Conservation (phyloP, 92 coral and sea anemone genomes). For the Montipora capitata region DNA sequence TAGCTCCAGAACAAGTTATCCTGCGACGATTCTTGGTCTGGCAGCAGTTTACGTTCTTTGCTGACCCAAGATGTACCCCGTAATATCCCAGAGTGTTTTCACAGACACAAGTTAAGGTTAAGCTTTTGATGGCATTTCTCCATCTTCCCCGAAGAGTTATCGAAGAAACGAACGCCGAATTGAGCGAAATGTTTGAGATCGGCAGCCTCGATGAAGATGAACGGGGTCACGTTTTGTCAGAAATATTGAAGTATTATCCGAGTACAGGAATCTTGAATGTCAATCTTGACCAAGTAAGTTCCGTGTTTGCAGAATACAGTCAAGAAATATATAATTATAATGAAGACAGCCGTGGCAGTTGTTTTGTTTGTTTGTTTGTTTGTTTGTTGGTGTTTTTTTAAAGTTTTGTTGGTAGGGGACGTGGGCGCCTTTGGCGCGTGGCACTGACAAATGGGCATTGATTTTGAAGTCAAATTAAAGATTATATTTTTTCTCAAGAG, state of each 20-base stretch:
- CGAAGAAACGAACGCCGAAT: conserved; percentile 91
- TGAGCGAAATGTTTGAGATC: conserved; percentile 93
- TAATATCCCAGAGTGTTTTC: conserved; percentile 99
- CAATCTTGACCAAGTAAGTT: conserved; percentile 88
- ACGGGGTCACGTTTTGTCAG: conserved; percentile 98
- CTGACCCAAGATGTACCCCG: conserved; percentile 91
- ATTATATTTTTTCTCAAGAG: too few species aligned
- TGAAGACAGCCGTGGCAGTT: conserved; percentile 34
- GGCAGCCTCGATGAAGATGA: conserved; percentile 96
- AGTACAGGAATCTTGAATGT: conserved; percentile 96
- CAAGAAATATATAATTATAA: conserved; percentile 83
- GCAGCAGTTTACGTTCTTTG: conserved; percentile 93
- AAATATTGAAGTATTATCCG: conserved; percentile 91
- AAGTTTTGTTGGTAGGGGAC: too few species aligned
- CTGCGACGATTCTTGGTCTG: conserved; percentile 99
- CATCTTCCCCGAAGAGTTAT: conserved; percentile 97
- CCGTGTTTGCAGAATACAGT: conserved; percentile 91
- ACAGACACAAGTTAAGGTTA: conserved; percentile 93
- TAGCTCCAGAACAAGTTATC: conserved; percentile 98
- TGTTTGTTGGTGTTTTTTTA: conserved; percentile 12
- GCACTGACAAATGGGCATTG: too few species aligned
- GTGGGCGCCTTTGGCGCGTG: too few species aligned
- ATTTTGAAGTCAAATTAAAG: too few species aligned
- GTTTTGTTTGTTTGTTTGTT: too few species aligned
- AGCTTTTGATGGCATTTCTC: conserved; percentile 96